phyloP scores from a whole-genome alignment of 2,888 invertebrate species.

The Portevinia maculata region DNA sequence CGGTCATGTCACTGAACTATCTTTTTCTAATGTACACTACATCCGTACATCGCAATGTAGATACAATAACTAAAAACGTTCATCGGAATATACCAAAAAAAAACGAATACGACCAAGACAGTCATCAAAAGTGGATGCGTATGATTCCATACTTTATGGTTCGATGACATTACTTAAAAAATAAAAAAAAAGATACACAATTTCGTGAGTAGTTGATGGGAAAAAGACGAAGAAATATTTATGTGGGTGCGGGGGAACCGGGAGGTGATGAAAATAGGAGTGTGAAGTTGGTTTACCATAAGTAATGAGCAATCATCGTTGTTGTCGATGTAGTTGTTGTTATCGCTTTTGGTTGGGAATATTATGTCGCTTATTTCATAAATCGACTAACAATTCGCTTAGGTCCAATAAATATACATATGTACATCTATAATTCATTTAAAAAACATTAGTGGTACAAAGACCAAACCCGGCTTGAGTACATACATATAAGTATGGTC shows the following conservation, averaged over 20 bases:
- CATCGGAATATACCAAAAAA: conserved; percentile 57
- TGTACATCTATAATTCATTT: conserved; percentile 37
- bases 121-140: conserved; percentile 65
- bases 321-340: conserved; percentile 19
- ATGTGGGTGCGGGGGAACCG: conserved; percentile 36
- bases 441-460: conserved; percentile 7
- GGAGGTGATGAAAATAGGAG: conserved; percentile 60
- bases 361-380: conserved; percentile 64
- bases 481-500: conserved; percentile 20
- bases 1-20: conserved; percentile 73
- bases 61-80: conserved; percentile 71
- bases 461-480: conserved; percentile 20
- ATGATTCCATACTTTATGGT: conserved; percentile 77
- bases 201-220: conserved; percentile 61
- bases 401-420: conserved; percentile 66
- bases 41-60: conserved; percentile 60
- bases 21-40: conserved; percentile 61
- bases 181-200: conserved; percentile 63
- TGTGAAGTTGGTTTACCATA: conserved; percentile 69
- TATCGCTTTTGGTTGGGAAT: conserved; percentile 36
- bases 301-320: conserved; percentile 65
- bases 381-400: conserved; percentile 62
- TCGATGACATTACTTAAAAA: conserved; percentile 80
- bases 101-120: conserved; percentile 45
- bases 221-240: conserved; percentile 39